phyloP scores from a whole-genome alignment of 37 sponge, comb jelly and placozoan genomes.

The Chondrosia reniformis region DNA sequence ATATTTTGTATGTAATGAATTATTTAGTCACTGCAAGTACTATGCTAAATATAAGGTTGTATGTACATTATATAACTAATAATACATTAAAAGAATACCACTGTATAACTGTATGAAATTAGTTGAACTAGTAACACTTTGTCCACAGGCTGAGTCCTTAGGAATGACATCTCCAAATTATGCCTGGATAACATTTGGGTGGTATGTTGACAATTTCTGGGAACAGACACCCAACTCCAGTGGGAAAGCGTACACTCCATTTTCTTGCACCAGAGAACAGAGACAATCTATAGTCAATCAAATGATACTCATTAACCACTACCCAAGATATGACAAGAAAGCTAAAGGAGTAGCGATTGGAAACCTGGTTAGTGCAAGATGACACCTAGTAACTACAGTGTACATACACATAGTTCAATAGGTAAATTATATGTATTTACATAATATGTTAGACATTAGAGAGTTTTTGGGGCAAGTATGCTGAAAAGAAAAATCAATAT shows the following conservation, averaged over 20 bases:
- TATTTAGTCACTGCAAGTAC: too few relatives aligned
- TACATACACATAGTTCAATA: too few relatives aligned
- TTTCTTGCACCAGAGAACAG: slow-evolving; percentile 3
- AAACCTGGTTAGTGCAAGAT: slow-evolving; percentile 14
- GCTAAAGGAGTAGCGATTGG: slow-evolving; percentile 15
- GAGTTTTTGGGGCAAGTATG: background rate
- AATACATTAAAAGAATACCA: too few relatives aligned
- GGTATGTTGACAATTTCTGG: slow-evolving; percentile 62
- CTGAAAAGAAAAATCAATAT: background rate
- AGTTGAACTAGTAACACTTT: too few relatives aligned
- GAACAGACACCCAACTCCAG: background rate
- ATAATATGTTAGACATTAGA: background rate
- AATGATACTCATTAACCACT: slow-evolving; percentile 44
- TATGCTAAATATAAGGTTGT: too few relatives aligned
- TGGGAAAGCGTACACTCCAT: background rate
- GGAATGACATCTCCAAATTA: slow-evolving; percentile 46
- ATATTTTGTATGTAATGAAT: too few relatives aligned
- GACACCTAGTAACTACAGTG: too few relatives aligned
- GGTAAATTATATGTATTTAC: background rate
- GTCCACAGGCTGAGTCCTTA: slow-evolving; percentile 34
- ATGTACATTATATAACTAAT: too few relatives aligned
- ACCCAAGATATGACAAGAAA: slow-evolving; percentile 9
- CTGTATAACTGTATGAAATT: too few relatives aligned
- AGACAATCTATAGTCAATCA: slow-evolving; percentile 19
- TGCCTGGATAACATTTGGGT: slow-evolving; percentile 43